phyloP scores from a whole-genome alignment of 2,113 vertebrate genomes.

The Solea senegalensis region DNA sequence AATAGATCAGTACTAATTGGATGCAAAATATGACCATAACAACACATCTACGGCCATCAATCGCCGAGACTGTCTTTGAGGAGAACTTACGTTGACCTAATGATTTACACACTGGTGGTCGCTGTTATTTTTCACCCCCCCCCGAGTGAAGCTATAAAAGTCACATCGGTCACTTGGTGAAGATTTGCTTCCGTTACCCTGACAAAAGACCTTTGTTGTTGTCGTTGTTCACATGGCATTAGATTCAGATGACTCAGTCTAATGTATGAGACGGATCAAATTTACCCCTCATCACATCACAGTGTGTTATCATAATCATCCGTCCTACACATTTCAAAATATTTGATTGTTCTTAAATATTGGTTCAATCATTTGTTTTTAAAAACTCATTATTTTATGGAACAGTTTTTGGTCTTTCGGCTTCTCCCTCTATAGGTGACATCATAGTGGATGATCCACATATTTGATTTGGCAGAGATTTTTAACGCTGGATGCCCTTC shows the following conservation, averaged over 20 bases:
- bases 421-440: too few species aligned
- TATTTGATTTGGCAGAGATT: too few species aligned
- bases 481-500: too few species aligned
- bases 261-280: background rate
- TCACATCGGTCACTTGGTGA: background rate
- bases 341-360: too few species aligned
- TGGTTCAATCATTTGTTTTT: too few species aligned
- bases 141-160: conserved; percentile 5
- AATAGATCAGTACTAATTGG: conserved; percentile 95
- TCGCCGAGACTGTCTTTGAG: conserved; percentile 81
- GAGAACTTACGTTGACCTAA: conserved; percentile 83
- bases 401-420: too few species aligned
- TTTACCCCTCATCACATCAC: too few species aligned
- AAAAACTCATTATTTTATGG: too few species aligned
- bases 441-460: too few species aligned
- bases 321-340: background rate
- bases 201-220: background rate
- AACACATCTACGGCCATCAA: conserved; percentile 83
- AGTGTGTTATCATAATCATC: background rate
- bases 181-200: background rate
- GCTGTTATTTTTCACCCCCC: background rate
- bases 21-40: conserved; percentile 87
- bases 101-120: conserved; percentile 41
- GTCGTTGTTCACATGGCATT: background rate
- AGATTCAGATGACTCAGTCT: background rate